A percentile compares a stretch with the other conserved stretches of the same genome.
These are phyloP conservation scores for Characodon lateralis DNA, from an alignment of 2,797 vertebrate species.

Conservation along the genomic window DNA sequence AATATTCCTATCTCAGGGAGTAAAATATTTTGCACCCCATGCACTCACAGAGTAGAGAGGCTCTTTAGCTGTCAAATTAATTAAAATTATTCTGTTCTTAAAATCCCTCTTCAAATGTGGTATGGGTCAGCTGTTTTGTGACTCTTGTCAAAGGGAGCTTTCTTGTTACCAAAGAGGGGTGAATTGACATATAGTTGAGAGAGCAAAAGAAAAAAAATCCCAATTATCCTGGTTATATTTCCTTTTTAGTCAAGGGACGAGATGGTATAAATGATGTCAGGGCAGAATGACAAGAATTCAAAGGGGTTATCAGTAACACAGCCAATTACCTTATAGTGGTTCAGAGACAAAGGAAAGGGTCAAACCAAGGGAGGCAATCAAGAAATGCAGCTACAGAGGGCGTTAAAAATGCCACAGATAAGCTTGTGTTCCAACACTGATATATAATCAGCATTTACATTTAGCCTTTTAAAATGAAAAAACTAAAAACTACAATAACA, in stretches of 20 bases:
- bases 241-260: conserved; percentile 56
- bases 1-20: conserved; percentile 35
- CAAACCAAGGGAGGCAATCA: conserved; percentile 65
- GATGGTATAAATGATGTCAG: conserved; percentile 63
- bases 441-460: conserved; percentile 12
- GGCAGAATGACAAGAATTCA: conserved; percentile 69
- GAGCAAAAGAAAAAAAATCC: conserved; percentile 44
- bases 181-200: conserved; percentile 44
- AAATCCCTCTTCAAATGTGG: conserved; percentile 18
- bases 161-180: conserved; percentile 38
- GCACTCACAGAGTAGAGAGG: conserved; percentile 15
- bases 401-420: conserved; percentile 46
- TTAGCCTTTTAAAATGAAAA: no score
- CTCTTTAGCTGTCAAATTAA: conserved; percentile 50
- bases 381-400: conserved; percentile 65
- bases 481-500: no score
- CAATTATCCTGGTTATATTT: conserved; percentile 72
- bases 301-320: conserved; percentile 67
- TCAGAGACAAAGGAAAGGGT: conserved; percentile 56
- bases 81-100: conserved; percentile 38
- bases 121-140: conserved; percentile 36
- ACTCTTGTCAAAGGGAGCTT: conserved; percentile 52
- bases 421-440: conserved; percentile 37
- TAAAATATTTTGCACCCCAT: conserved; percentile 22
- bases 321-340: conserved; percentile 74